Evolutionary conservation across 2,888 invertebrate species (phyloP).

Genomic region (Apotomis betuletana): DNA sequence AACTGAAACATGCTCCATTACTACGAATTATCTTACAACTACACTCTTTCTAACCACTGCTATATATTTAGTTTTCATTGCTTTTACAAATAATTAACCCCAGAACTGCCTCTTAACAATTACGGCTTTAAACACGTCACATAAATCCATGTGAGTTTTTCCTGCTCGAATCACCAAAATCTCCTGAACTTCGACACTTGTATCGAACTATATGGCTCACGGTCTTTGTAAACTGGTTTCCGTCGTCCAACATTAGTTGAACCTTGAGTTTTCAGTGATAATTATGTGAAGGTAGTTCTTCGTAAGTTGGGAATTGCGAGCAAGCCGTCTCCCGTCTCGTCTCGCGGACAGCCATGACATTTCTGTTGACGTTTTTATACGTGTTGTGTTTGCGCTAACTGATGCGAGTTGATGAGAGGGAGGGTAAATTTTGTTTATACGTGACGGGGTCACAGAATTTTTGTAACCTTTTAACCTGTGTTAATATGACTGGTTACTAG

Average conservation of each 20-base stretch:
- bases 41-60: neutral
- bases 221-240: neutral
- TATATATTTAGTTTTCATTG: neutral
- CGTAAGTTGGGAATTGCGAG: neutral
- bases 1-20: no score
- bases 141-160: neutral
- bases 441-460: neutral
- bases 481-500: neutral
- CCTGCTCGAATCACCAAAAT: neutral
- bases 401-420: constrained; percentile 1
- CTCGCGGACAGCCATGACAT: constrained; percentile 2
- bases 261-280: neutral
- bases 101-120: neutral
- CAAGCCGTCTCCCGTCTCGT: neutral
- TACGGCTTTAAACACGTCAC: neutral
- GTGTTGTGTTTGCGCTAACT: neutral
- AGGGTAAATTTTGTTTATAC: neutral
- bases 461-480: neutral
- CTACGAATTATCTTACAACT: neutral
- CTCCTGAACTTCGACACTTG: neutral
- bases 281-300: neutral
- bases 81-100: neutral
- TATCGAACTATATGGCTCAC: neutral
- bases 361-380: constrained; percentile 10
- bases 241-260: neutral